phyloP scores from a whole-genome alignment of 37 sponge, comb jelly and placozoan genomes.

The Haliclona indistincta region DNA sequence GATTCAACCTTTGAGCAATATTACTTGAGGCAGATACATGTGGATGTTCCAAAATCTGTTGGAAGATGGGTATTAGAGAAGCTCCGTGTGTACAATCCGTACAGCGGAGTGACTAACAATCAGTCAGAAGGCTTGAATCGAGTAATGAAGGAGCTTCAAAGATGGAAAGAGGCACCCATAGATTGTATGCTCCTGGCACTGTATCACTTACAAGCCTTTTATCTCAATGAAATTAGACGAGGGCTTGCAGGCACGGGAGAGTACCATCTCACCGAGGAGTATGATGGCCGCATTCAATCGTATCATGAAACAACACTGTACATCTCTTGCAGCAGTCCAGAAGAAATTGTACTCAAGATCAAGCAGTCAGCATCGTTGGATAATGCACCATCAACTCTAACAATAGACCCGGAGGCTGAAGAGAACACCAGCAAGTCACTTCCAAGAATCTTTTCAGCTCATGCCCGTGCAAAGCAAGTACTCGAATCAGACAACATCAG shows the following conservation, averaged over 20 bases:
- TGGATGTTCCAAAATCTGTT: slow-evolving; percentile 11
- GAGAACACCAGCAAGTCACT: slow-evolving; percentile 8
- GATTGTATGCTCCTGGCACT: slow-evolving; percentile 29
- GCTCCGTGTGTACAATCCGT: slow-evolving; percentile 8
- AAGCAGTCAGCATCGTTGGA: not conserved
- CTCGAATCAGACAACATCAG: not conserved
- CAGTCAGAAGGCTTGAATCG: slow-evolving; percentile 34
- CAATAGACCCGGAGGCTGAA: too few relatives aligned
- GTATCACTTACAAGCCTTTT: slow-evolving; percentile 29
- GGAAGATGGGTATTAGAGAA: not conserved
- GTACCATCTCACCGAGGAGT: slow-evolving; percentile 12
- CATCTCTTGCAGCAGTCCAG: not conserved
- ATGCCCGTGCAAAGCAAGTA: slow-evolving; percentile 5
- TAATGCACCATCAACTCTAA: slow-evolving; percentile 1
- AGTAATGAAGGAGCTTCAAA: slow-evolving; percentile 29
- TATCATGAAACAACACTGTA: not conserved
- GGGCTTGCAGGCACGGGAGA: slow-evolving; percentile 25
- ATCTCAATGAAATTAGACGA: slow-evolving; percentile 32
- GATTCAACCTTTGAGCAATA: slow-evolving; percentile 32
- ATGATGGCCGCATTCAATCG: not conserved
- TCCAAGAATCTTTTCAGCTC: not conserved
- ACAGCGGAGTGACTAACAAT: slow-evolving; percentile 30
- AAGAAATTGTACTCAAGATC: slow-evolving; percentile 22
- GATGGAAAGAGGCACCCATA: slow-evolving; percentile 23
- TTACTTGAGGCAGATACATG: slow-evolving; percentile 26